Conservation (phyloP, 2,797 vertebrate species). For the Anabacerthia variegaticeps region DNA sequence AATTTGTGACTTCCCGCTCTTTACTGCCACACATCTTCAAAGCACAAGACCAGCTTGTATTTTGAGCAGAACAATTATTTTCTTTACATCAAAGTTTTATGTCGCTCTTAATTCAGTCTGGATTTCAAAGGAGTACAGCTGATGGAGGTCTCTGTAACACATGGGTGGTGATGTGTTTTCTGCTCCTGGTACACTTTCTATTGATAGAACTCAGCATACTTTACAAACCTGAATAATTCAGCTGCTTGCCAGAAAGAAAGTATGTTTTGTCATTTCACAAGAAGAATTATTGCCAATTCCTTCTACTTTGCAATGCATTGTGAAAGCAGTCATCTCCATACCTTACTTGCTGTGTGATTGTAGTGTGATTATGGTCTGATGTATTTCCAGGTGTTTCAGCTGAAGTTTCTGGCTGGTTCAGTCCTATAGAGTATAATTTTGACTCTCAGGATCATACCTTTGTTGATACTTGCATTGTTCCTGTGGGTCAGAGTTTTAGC, state of each 20-base stretch:
- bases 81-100: conserved; percentile 52
- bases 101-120: background rate
- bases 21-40: conserved; percentile 27
- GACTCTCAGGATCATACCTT: background rate
- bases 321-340: background rate
- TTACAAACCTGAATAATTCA: background rate
- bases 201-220: background rate
- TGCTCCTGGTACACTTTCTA: background rate
- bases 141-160: background rate
- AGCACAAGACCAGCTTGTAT: conserved; percentile 15
- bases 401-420: background rate
- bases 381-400: background rate
- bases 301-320: background rate
- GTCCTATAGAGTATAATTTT: background rate
- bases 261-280: background rate
- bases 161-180: background rate
- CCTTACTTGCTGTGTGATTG: background rate
- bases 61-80: conserved; percentile 15
- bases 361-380: background rate
- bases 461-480: background rate
- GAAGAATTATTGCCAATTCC: background rate
- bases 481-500: background rate
- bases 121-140: conserved; percentile 23
- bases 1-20: conserved; percentile 35
- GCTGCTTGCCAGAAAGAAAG: background rate